Percentiles rank a stretch among this genome's conserved stretches.
These are phyloP conservation scores for Poecilia gillii DNA, from an alignment of 2,797 vertebrate species.

Conservation along the genomic window DNA sequence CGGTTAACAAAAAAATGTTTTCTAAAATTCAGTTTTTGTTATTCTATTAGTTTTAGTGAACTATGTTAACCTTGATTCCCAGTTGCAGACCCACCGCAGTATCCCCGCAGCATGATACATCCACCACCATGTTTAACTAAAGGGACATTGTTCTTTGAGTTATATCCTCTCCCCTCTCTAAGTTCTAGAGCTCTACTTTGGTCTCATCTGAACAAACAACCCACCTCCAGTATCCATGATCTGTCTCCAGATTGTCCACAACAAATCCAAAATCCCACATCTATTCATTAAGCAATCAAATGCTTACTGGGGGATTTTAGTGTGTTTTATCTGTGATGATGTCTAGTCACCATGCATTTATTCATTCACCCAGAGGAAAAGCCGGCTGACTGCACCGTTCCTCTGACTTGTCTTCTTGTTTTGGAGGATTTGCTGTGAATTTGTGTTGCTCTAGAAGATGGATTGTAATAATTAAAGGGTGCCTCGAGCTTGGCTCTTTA, in stretches of 20 bases:
- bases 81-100: no score
- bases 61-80: no score
- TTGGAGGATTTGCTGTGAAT: background rate
- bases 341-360: background rate
- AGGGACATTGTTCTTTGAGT: no score
- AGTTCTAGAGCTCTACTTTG: no score
- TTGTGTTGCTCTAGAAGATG: background rate
- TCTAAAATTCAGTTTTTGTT: no score
- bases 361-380: background rate
- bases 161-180: no score
- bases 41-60: no score
- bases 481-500: background rate
- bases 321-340: background rate
- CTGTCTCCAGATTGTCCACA: background rate
- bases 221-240: no score
- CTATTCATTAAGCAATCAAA: background rate
- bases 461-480: slow-evolving; percentile 1
- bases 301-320: background rate
- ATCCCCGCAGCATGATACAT: no score
- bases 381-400: background rate
- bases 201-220: no score
- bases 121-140: no score
- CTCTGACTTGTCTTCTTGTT: background rate
- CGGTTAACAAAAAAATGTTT: no score
- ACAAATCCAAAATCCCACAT: background rate